phyloP scores from a whole-genome alignment of 1,140 invertebrate genomes.

The Lordiphosa mommai region DNA sequence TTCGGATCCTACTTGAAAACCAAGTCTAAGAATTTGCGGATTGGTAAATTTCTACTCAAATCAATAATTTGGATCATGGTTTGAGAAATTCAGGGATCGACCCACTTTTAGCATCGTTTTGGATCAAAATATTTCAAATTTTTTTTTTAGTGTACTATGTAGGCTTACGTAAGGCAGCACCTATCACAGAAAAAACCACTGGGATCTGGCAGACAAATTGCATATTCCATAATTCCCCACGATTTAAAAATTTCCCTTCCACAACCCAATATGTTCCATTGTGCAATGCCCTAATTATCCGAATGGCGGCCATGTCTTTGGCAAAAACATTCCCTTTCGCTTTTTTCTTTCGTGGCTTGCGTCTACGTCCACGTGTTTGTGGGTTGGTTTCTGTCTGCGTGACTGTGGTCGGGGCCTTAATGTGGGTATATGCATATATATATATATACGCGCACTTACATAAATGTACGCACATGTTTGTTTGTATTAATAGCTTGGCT shows the following conservation, averaged over 20 bases:
- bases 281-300: constrained; percentile 29
- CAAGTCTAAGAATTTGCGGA: too few species aligned
- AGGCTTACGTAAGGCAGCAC: too few species aligned
- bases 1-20: too few species aligned
- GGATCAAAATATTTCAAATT: too few species aligned
- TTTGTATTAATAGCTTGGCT: constrained; percentile 3
- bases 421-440: not conserved
- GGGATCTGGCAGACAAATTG: too few species aligned
- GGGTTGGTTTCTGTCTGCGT: constrained; percentile 45
- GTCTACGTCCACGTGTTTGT: constrained; percentile 42
- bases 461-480: not conserved
- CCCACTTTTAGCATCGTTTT: too few species aligned
- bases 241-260: not conserved
- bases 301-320: constrained; percentile 13
- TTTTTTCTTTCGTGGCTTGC: constrained; percentile 33
- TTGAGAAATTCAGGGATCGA: too few species aligned
- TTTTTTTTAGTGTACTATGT: too few species aligned
- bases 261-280: too few species aligned
- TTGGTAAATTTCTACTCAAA: too few species aligned
- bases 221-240: not conserved
- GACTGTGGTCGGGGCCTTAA: constrained; percentile 22
- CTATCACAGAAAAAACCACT: too few species aligned
- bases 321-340: not conserved
- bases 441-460: constrained; percentile 1
- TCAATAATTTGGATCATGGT: too few species aligned